These are phyloP conservation scores for Orussus abietinus DNA, from an alignment of 1,140 invertebrate genomes.

Conservation along the genomic window DNA sequence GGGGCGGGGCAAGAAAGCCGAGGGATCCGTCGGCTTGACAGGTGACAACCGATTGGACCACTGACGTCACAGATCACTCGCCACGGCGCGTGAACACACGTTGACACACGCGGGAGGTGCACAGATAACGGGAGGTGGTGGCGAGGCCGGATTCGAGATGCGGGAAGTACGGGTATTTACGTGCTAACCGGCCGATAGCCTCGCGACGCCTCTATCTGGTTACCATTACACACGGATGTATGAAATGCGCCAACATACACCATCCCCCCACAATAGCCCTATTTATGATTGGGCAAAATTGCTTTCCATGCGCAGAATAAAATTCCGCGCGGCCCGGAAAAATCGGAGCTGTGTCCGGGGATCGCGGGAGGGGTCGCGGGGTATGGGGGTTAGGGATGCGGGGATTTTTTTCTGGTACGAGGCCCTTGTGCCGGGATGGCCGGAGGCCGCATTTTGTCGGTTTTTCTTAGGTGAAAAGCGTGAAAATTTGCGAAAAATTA, in stretches of 20 bases:
- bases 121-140: constrained; percentile 17
- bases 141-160: too few species aligned
- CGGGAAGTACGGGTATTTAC: constrained; percentile 38
- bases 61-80: constrained; percentile 39
- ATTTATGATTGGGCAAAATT: constrained; percentile 57
- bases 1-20: constrained; percentile 23
- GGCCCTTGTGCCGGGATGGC: not conserved
- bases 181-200: constrained; percentile 50
- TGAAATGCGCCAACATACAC: constrained; percentile 52
- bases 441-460: constrained; percentile 4
- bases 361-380: constrained; percentile 3
- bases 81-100: constrained; percentile 14
- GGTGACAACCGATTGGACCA: constrained; percentile 47
- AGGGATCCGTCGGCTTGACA: constrained; percentile 41
- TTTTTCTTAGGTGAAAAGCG: constrained; percentile 13
- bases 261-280: constrained; percentile 55
- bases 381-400: not conserved
- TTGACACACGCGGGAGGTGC: constrained; percentile 12
- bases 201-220: constrained; percentile 52
- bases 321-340: constrained; percentile 51
- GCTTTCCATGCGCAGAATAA: constrained; percentile 57
- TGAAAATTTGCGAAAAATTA: constrained; percentile 47
- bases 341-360: constrained; percentile 36
- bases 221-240: constrained; percentile 54
- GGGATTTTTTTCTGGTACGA: not conserved